phyloP scores from a whole-genome alignment of 2,888 invertebrate genomes.

The Muschampia plurimacula region DNA sequence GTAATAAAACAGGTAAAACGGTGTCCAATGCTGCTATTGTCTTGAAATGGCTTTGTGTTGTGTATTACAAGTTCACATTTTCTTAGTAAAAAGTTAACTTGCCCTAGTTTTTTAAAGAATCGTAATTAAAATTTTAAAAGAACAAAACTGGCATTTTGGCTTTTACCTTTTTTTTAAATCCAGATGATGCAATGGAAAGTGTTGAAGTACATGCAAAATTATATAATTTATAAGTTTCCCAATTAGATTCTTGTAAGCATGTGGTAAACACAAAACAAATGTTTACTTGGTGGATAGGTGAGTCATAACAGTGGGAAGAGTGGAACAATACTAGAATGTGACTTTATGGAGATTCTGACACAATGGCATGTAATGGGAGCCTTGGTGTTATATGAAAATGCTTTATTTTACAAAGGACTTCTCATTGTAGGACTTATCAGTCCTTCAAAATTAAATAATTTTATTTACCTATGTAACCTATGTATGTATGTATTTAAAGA shows the following conservation, averaged over 20 bases:
- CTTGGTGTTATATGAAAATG: constrained; percentile 7
- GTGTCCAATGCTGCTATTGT: background rate
- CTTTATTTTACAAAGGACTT: background rate
- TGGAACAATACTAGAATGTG: constrained; percentile 21
- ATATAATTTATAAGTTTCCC: constrained; percentile 10
- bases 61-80: background rate
- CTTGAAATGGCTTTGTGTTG: background rate
- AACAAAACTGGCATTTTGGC: background rate
- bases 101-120: background rate
- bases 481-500: too few species aligned
- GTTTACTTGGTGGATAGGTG: constrained; percentile 18
- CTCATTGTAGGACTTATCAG: too few species aligned
- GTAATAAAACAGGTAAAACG: background rate
- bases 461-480: too few species aligned
- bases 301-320: constrained; percentile 17
- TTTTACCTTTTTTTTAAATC: constrained; percentile 15
- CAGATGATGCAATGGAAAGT: constrained; percentile 10
- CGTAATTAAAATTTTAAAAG: background rate
- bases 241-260: constrained; percentile 21
- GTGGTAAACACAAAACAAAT: constrained; percentile 14
- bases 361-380: constrained; percentile 13
- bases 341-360: constrained; percentile 23
- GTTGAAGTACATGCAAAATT: background rate
- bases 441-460: too few species aligned
- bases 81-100: background rate